Percentiles rank a stretch among this genome's conserved stretches.
Conservation (phyloP, 2,888 invertebrate genomes). For the Macrosiphum euphorbiae region DNA sequence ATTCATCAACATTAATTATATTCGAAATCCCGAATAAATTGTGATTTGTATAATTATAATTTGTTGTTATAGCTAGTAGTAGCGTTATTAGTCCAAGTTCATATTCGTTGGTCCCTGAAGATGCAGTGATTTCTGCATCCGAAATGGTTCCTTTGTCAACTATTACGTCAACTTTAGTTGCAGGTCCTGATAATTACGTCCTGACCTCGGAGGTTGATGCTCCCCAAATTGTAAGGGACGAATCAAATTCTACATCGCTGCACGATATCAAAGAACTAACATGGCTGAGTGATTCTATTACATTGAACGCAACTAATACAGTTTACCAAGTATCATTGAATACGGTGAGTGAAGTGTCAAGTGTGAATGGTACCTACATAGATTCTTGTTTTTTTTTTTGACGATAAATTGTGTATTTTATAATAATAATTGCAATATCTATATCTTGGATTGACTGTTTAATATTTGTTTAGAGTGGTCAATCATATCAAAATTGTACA, state of each 20-base stretch:
- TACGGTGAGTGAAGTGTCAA: conserved; percentile 40
- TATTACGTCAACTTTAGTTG: neutral
- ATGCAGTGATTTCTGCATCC: neutral
- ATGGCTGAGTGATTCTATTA: conserved; percentile 45
- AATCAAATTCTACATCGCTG: conserved; percentile 1
- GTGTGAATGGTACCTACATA: neutral
- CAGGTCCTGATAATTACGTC: neutral
- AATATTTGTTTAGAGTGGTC: conserved; percentile 42
- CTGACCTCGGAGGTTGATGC: neutral
- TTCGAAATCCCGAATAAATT: neutral
- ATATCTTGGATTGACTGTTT: neutral
- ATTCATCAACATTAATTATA: neutral
- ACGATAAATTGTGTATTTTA: no score
- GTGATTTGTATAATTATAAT: neutral
- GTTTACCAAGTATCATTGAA: conserved; percentile 54
- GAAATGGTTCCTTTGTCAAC: conserved; percentile 3
- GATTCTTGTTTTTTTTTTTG: neutral
- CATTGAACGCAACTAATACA: conserved; percentile 27
- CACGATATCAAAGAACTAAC: neutral
- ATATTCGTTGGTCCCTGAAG: neutral
- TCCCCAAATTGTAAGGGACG: neutral
- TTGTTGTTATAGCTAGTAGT: neutral
- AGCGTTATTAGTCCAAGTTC: neutral
- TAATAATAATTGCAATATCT: neutral
- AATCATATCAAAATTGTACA: conserved; percentile 58